These are phyloP conservation scores for Melipona quadrifasciata DNA, from an alignment of 1,140 invertebrate genomes.

Conservation along the genomic window DNA sequence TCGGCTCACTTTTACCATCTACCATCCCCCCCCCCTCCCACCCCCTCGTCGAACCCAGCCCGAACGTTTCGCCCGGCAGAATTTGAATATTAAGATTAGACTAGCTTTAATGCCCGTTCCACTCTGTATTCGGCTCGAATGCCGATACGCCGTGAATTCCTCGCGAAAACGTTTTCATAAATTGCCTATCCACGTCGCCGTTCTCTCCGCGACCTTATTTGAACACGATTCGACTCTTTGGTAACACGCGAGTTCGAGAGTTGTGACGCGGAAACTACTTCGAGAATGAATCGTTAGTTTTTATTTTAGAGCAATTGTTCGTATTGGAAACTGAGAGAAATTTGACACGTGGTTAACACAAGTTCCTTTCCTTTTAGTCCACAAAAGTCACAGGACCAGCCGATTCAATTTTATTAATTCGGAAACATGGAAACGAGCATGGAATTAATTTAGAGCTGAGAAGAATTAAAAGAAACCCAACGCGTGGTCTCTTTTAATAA, in stretches of 20 bases:
- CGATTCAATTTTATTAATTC: no score
- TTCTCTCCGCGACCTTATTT: no score
- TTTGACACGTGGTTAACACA: no score
- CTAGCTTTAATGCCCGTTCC: conserved; percentile 64
- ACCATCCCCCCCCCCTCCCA: conserved; percentile 28
- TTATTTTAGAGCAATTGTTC: background rate
- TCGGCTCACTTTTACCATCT: conserved; percentile 57
- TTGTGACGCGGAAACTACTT: background rate
- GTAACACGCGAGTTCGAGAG: background rate
- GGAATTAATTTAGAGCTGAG: no score
- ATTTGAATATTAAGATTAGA: conserved; percentile 81
- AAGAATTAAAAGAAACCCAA: no score
- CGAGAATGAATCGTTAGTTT: background rate
- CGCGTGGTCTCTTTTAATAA: background rate
- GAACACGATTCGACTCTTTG: background rate
- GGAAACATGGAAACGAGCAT: no score
- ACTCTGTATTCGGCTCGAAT: background rate
- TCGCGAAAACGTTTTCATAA: conserved; percentile 48
- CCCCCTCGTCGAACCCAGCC: conserved; percentile 43
- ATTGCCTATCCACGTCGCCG: background rate
- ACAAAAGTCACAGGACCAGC: no score
- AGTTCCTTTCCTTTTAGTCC: no score
- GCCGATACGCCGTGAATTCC: conserved; percentile 30
- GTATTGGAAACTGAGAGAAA: background rate
- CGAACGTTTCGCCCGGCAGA: conserved; percentile 65